Evolutionary conservation across 2,113 vertebrate species (phyloP), one percentile per base, ranked within the genome.

Genomic region (Daboia siamensis): DNA sequence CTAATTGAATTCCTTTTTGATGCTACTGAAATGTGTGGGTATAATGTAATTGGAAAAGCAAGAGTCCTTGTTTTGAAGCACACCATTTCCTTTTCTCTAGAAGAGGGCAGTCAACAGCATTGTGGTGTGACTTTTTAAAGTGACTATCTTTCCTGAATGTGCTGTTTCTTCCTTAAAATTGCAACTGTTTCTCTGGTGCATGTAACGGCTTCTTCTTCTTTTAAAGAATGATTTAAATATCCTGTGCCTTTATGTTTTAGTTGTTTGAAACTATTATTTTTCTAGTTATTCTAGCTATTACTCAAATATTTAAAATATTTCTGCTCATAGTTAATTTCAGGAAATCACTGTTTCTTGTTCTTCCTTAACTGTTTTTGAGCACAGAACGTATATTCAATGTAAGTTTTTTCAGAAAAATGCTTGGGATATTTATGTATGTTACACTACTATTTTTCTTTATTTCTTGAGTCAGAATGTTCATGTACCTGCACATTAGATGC

Each of bases 141-240:
- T 44, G 26, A 29, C 39, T 89, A 26, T 80, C 54, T 48, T 89
- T 92, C 64, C 91, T 89, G 91, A 44, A 52, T 57, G 20, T 89
- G 69, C 24, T 84, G 54, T 92, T 89, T 84, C 52, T 85, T 89
- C 26, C 64, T 92, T 89, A 92, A 89, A 90, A 87, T 61, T 44
- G 10, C 55, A 93, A 61, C 56, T 44, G 56, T 48, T 90, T 54
- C 80, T 48, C 89, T 33, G 29, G 54, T 87, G 20, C 21, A 64
- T 93, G 26, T 48, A 90, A 93, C 88, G 10, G 88, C 64, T 64
- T 23, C 20, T 90, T 64, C 55, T 69, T 33, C 33, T 74, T 69
- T 69, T 33, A 74, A 39, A 51, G 4, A 88, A 55, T 88, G 10
- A 55, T 84, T 88, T 84, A 88, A 87, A 69, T 69, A 92, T 88